Evolutionary conservation across 2,888 invertebrate species (phyloP).

Genomic region (Leucania comma): DNA sequence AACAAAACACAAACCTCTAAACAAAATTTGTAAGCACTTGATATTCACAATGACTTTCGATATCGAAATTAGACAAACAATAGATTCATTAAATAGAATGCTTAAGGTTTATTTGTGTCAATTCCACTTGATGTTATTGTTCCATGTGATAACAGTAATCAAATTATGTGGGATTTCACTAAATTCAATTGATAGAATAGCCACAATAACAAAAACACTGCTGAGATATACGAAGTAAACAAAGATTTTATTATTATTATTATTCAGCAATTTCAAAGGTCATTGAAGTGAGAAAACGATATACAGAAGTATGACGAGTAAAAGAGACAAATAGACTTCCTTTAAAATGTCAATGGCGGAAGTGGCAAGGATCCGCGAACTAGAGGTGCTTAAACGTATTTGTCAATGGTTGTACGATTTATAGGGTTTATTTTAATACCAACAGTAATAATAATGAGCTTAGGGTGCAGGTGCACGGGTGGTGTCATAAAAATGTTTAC

Average conservation of each 20-base stretch:
- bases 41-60: constrained; percentile 88
- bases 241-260: constrained; percentile 89
- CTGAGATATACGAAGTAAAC: constrained; percentile 86
- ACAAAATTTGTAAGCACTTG: constrained; percentile 78
- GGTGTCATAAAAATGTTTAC: too few species aligned
- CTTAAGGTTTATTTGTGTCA: constrained; percentile 36
- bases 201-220: constrained; percentile 90
- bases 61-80: constrained; percentile 76
- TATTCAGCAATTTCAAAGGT: constrained; percentile 89
- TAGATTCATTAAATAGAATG: constrained; percentile 53
- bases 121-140: constrained; percentile 36
- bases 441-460: too few species aligned
- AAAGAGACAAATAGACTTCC: constrained; percentile 69
- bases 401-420: neutral
- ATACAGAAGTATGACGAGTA: constrained; percentile 58
- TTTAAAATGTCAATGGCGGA: constrained; percentile 65
- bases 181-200: constrained; percentile 52
- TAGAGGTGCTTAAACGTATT: constrained; percentile 24
- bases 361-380: constrained; percentile 65
- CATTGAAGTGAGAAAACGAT: constrained; percentile 77
- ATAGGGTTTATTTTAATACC: too few species aligned
- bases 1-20: constrained; percentile 77
- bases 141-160: constrained; percentile 27
- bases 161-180: constrained; percentile 41
- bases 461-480: too few species aligned